phyloP scores from a whole-genome alignment of 92 coral and sea anemone species.

The Palythoa caribaeorum region DNA sequence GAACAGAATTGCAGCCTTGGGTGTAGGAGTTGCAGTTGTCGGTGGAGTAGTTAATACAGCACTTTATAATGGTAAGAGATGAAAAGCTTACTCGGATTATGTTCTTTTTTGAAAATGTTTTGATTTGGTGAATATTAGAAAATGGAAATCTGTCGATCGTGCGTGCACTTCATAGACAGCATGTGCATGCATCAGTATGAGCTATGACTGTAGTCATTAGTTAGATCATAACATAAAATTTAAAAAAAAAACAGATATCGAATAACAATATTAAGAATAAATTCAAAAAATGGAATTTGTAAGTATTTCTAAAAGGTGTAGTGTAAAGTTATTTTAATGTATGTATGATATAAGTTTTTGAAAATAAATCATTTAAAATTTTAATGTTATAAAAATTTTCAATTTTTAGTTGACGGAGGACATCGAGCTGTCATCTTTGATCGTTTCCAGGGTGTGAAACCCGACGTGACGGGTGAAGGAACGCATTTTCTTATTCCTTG shows the following conservation, averaged over 20 bases:
- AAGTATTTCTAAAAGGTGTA: too few relatives aligned
- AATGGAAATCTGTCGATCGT: neutral
- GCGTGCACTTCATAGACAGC: neutral
- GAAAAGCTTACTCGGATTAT: neutral
- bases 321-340: too few relatives aligned
- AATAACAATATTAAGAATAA: too few relatives aligned
- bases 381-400: conserved; percentile 1
- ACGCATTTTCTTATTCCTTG: conserved; percentile 98
- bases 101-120: neutral
- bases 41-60: conserved; percentile 99
- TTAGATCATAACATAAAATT: too few relatives aligned
- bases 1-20: conserved; percentile 84
- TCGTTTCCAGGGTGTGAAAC: conserved; percentile 98
- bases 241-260: too few relatives aligned
- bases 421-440: conserved; percentile 99
- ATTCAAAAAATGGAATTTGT: too few relatives aligned
- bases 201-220: too few relatives aligned
- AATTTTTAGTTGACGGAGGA: conserved; percentile 91
- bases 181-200: neutral
- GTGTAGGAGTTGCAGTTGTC: conserved; percentile 94
- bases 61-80: conserved; percentile 87
- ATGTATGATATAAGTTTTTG: too few relatives aligned
- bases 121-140: conserved; percentile 2
- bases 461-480: conserved; percentile 93
- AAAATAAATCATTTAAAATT: neutral